These are phyloP conservation scores for Strigamia crassipes DNA, from an alignment of 2,888 invertebrate genomes.

Conservation along the genomic window DNA sequence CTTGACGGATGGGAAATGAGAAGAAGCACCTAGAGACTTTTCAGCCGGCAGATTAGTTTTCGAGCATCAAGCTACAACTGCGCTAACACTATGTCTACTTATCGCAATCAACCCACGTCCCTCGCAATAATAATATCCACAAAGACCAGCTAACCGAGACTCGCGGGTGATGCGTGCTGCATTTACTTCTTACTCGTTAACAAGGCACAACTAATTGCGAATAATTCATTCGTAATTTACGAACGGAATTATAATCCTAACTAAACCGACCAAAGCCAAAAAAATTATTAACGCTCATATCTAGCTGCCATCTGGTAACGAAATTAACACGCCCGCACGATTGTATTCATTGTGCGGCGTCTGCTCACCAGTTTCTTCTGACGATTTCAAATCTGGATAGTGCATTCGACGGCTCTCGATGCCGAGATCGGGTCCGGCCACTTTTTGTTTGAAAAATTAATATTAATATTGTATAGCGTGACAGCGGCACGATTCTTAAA, in stretches of 20 bases:
- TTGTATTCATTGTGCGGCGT: too few species aligned
- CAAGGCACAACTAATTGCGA: neutral
- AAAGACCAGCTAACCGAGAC: neutral
- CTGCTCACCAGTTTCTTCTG: too few species aligned
- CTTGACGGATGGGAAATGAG: neutral
- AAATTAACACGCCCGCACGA: too few species aligned
- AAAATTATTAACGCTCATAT: too few species aligned
- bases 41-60: neutral
- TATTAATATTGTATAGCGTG: too few species aligned
- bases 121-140: constrained; percentile 10
- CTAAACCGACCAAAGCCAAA: neutral
- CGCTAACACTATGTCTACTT: neutral
- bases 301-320: too few species aligned
- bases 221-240: constrained; percentile 11
- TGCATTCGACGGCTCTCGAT: too few species aligned
- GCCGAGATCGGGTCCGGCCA: too few species aligned
- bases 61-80: constrained; percentile 2
- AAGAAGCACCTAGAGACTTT: neutral
- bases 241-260: neutral
- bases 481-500: too few species aligned
- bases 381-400: too few species aligned
- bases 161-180: neutral
- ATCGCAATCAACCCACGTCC: neutral
- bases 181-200: constrained; percentile 1
- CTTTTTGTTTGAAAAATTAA: too few species aligned